Conservation (phyloP, 2,797 vertebrate species). For the Poecile montanus region DNA sequence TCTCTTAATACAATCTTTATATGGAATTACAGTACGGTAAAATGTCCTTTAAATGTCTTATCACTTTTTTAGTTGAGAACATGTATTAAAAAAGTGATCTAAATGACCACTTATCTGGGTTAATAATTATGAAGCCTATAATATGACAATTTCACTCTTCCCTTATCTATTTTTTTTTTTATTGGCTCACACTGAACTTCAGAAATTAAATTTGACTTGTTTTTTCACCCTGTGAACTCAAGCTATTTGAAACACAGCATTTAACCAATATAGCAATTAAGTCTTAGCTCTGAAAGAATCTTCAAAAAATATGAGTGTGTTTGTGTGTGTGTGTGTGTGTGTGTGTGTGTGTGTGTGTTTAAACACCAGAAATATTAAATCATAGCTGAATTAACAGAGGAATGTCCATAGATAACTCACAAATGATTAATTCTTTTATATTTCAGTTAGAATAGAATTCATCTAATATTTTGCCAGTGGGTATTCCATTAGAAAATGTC, state of each 20-base stretch:
- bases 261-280: neutral
- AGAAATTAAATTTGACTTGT: neutral
- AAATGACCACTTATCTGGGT: neutral
- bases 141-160: neutral
- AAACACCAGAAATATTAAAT: neutral
- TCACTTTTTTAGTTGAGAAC: neutral
- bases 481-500: neutral
- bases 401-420: neutral
- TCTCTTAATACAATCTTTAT: neutral
- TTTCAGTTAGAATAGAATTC: neutral
- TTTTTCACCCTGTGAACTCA: neutral
- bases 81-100: neutral
- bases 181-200: neutral
- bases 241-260: neutral
- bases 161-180: neutral
- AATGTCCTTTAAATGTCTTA: neutral
- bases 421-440: neutral
- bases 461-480: neutral
- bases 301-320: neutral
- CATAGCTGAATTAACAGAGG: neutral
- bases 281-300: neutral
- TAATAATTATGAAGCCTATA: neutral
- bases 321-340: too few relatives aligned
- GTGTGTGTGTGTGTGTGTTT: neutral
- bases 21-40: neutral